Base-by-base conservation (phyloP, 2,888 invertebrate genomes). In the Meteorus colon region DNA sequence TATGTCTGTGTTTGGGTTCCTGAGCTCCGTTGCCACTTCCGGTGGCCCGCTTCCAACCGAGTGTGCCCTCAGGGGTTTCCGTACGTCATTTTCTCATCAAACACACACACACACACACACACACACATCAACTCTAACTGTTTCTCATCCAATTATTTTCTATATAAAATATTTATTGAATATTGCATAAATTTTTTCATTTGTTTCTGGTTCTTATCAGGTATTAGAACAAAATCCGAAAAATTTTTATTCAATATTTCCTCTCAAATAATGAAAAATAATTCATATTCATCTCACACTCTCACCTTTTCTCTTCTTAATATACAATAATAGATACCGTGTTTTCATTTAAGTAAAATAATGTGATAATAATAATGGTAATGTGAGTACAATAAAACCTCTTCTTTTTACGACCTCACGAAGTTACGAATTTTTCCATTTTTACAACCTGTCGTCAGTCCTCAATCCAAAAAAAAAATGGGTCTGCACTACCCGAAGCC, bases 231-330 rank as follows among this genome's bases (percentile, higher is more conserved):
- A 14, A 45, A 14, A 45, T 45, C 12, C 45, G 45, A 45, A 45
- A 12, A 10, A 45, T 5, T 45, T 45, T 31, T 41, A n/a, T 19
- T 29, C n/a, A 14, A n/a, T 34, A 8, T 34, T 0, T 24, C 31
- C 14, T 2, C 16, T 65, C 24, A 1, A 8, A 29, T 60, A 60
- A 60, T 29, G 2, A 16, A n/a, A 16, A 48, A n/a, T 48, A 48
- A 85, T 84, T 85, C 82, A 84, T 86, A 86, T 85, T 84, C 84
- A 82, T 73, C 62, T 83, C 84, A 83, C 85, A 86, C 86, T 85
- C 85, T 82, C 83, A 84, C 86, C 8, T 85, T 86, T 86, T 85
- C 84, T 82, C 83, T 84, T 86, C 2, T 19, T 1, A 0, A 5
- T 24, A 55, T 55, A 19, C n/a, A n/a, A n/a, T 12, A 12, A 48